These are phyloP conservation scores for human (Homo sapiens) DNA, from an alignment of 2,113 vertebrate genomes.

Conservation along the genomic window GRCh38 chr22:32286501-32287000, in stretches of 20 bases:
- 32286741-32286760: not conserved
- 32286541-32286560: not conserved
- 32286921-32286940: not conserved
- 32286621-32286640: not conserved
- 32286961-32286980: not conserved
- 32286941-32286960: not conserved
- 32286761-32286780: not conserved
- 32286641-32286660: not conserved
- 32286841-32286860: not conserved
- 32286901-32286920: not conserved
- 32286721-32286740: not conserved
- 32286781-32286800: not conserved
- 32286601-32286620: accelerated
- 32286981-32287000: not conserved
- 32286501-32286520: accelerated
- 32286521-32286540: no score
- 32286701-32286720: not conserved
- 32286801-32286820: not conserved
- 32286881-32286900: no score
- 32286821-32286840: not conserved
- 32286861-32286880: not conserved
- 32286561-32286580: no score
- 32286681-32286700: not conserved
- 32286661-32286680: no score
- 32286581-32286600: not conserved